These are phyloP conservation scores for Pinna nobilis DNA, from an alignment of 1,140 invertebrate genomes.

Conservation along the genomic window DNA sequence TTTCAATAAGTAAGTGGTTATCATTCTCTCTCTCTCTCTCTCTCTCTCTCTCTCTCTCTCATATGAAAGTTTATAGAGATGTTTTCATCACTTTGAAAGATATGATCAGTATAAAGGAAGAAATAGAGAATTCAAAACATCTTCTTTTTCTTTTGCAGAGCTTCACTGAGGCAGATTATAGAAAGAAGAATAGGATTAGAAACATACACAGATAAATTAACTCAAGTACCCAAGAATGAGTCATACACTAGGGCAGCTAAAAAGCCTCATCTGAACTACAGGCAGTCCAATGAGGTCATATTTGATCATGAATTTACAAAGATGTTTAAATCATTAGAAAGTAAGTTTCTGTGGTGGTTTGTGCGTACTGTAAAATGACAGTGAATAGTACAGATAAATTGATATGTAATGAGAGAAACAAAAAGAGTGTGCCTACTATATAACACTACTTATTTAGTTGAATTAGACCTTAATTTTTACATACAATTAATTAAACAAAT, in stretches of 20 bases:
- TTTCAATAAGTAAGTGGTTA: constrained; percentile 79
- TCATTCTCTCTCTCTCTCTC: constrained; percentile 20
- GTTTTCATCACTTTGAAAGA: too few relatives aligned
- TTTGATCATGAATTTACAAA: constrained; percentile 97
- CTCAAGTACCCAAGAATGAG: constrained; percentile 91
- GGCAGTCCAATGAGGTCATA: constrained; percentile 85
- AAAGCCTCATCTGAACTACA: constrained; percentile 90
- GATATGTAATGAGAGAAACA: neutral
- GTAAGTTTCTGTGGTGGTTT: too few relatives aligned
- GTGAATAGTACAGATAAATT: too few relatives aligned
- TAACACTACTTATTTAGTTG: too few relatives aligned
- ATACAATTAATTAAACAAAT: too few relatives aligned
- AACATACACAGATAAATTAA: constrained; percentile 89
- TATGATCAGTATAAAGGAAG: too few relatives aligned
- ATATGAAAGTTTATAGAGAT: too few relatives aligned
- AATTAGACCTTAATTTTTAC: too few relatives aligned
- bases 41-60: too few relatives aligned
- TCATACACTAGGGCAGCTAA: constrained; percentile 93
- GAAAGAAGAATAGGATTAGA: constrained; percentile 94
- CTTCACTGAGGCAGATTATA: constrained; percentile 89
- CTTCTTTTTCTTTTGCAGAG: constrained; percentile 74
- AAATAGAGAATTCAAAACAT: too few relatives aligned
- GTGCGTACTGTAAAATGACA: too few relatives aligned
- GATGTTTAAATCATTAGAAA: constrained; percentile 79
- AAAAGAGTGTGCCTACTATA: too few relatives aligned